These are phyloP conservation scores for Solenopsis invicta DNA, from an alignment of 1,140 invertebrate species.

Conservation along the genomic window DNA sequence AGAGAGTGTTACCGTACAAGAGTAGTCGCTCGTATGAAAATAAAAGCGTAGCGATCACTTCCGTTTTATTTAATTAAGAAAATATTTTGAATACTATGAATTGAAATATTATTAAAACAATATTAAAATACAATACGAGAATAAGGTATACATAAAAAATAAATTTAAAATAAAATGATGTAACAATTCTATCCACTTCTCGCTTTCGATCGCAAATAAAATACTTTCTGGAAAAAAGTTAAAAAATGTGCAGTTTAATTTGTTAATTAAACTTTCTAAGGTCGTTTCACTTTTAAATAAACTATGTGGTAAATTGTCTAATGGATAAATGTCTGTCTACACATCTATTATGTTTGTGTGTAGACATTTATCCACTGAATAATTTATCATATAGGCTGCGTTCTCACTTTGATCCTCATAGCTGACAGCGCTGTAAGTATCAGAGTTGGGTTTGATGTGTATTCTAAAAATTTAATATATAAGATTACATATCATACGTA, in stretches of 20 bases:
- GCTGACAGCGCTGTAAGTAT: too few species aligned
- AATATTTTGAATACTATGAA: not conserved
- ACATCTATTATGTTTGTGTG: too few species aligned
- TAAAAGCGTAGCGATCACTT: not conserved
- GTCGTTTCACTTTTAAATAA: too few species aligned
- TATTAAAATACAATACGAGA: not conserved
- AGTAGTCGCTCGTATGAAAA: not conserved
- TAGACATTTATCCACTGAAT: too few species aligned
- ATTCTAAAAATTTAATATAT: too few species aligned
- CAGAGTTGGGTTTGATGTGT: too few species aligned
- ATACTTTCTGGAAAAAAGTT: not conserved
- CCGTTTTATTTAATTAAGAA: not conserved
- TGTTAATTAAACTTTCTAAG: constrained; percentile 4
- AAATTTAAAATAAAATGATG: not conserved
- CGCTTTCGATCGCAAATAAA: not conserved
- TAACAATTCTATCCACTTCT: not conserved
- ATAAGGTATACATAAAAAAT: not conserved
- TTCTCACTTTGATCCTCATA: too few species aligned
- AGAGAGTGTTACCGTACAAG: not conserved
- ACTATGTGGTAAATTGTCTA: too few species aligned
- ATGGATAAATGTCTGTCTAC: too few species aligned
- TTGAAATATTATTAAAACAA: constrained; percentile 1
- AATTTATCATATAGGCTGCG: too few species aligned
- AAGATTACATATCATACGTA: too few species aligned
- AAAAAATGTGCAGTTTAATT: not conserved